Conservation (phyloP, 2,888 invertebrate genomes). For the Allolobophora icterica region DNA sequence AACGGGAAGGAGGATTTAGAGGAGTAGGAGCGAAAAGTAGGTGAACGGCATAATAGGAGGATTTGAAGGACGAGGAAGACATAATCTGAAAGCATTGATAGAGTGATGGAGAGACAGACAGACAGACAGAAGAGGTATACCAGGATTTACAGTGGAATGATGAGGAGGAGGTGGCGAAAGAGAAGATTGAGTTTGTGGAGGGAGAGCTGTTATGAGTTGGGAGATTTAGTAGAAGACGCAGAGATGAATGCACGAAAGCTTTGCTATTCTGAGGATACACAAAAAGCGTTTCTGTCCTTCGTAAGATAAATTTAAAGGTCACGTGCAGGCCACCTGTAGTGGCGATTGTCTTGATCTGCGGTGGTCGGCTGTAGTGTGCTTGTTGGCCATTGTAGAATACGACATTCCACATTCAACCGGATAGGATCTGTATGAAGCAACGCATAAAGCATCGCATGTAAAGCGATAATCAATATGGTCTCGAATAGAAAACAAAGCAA, state of each 20-base stretch:
- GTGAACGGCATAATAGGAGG: no score
- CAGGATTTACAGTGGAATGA: background rate
- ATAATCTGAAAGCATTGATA: background rate
- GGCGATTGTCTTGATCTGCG: background rate
- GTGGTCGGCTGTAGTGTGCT: background rate
- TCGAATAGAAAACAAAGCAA: background rate
- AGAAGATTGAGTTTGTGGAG: background rate
- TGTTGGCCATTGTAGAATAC: background rate
- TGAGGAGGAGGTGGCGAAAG: no score
- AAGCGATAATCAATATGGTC: background rate
- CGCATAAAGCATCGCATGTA: slow-evolving; percentile 2
- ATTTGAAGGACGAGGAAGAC: background rate
- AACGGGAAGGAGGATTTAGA: no score
- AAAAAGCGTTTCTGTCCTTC: no score
- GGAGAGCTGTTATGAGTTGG: background rate
- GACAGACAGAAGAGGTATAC: background rate
- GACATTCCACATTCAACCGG: background rate
- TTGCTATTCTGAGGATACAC: no score
- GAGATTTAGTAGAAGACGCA: background rate
- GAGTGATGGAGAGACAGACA: no score
- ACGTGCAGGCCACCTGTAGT: background rate
- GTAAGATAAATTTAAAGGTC: background rate
- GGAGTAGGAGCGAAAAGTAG: no score
- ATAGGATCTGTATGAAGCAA: no score
- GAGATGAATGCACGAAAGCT: background rate